Percentiles rank a stretch among this genome's conserved stretches.
phyloP scores from a whole-genome alignment of 2,797 vertebrate genomes.

The Melanotaenia maccullochi region DNA sequence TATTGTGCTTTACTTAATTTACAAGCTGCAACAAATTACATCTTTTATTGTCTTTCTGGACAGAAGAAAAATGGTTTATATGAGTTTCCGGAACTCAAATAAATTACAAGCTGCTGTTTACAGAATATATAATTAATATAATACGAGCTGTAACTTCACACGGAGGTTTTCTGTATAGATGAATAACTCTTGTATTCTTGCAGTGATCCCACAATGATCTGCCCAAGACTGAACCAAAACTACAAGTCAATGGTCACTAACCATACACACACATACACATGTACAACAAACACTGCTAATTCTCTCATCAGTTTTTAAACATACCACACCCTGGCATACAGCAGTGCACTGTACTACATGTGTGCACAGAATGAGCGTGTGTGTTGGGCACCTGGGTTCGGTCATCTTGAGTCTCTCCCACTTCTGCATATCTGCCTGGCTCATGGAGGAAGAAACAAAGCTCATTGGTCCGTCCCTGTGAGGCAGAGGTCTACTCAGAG shows the following conservation, averaged over 20 bases:
- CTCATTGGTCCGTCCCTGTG: slow-evolving; percentile 73
- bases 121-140: not conserved
- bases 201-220: no score
- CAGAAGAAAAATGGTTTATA: not conserved
- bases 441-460: slow-evolving; percentile 86
- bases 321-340: slow-evolving; percentile 30
- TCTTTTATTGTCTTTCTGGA: not conserved
- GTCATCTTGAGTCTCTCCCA: slow-evolving; percentile 93
- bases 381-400: slow-evolving; percentile 87
- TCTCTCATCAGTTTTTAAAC: slow-evolving; percentile 1
- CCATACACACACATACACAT: slow-evolving; percentile 11
- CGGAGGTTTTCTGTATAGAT: not conserved
- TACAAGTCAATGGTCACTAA: no score
- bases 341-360: slow-evolving; percentile 6
- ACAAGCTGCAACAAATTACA: no score
- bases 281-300: not conserved
- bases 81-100: not conserved
- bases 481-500: slow-evolving; percentile 72
- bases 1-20: no score
- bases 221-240: no score
- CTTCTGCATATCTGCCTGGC: slow-evolving; percentile 90
- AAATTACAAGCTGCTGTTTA: not conserved
- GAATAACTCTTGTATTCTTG: not conserved
- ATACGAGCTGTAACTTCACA: not conserved
- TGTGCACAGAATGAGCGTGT: slow-evolving; percentile 49